These are phyloP conservation scores for Pseudorhombus dupliciocellatus DNA, from an alignment of 2,113 vertebrate genomes.

Conservation along the genomic window DNA sequence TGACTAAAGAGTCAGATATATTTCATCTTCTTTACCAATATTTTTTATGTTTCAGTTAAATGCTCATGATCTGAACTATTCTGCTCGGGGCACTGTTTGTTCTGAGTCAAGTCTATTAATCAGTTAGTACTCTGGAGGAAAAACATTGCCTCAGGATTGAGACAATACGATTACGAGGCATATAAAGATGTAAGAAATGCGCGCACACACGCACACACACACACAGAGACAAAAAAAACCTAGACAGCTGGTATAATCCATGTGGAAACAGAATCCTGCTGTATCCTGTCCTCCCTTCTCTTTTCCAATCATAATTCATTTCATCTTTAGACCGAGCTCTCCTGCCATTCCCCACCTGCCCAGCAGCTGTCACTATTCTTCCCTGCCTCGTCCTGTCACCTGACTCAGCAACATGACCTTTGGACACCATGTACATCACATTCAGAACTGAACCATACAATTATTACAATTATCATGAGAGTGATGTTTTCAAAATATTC, in stretches of 20 bases:
- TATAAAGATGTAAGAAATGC: background rate
- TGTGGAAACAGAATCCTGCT: background rate
- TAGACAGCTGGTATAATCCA: conserved; percentile 11
- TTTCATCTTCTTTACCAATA: background rate
- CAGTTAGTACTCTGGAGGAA: conserved; percentile 28
- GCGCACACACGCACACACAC: background rate
- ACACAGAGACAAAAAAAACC: background rate
- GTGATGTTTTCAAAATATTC: too few species aligned
- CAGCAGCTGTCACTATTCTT: background rate
- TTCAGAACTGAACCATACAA: too few species aligned
- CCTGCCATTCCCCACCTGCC: conserved; percentile 10
- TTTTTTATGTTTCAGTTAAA: conserved; percentile 1
- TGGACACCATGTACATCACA: too few species aligned
- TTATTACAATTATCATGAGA: too few species aligned
- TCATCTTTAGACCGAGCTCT: background rate
- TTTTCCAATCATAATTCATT: background rate
- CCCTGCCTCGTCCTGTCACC: background rate
- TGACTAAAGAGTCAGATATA: too few species aligned
- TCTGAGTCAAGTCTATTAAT: conserved; percentile 21
- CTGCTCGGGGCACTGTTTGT: conserved; percentile 25
- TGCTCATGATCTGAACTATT: conserved; percentile 11
- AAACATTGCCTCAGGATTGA: conserved; percentile 6
- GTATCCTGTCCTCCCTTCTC: background rate
- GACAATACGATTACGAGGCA: background rate
- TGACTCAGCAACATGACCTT: background rate